Percentiles rank a stretch among this genome's conserved stretches.
These are phyloP conservation scores for Ptilonorhynchus violaceus DNA, from an alignment of 2,113 vertebrate species.

Conservation along the genomic window DNA sequence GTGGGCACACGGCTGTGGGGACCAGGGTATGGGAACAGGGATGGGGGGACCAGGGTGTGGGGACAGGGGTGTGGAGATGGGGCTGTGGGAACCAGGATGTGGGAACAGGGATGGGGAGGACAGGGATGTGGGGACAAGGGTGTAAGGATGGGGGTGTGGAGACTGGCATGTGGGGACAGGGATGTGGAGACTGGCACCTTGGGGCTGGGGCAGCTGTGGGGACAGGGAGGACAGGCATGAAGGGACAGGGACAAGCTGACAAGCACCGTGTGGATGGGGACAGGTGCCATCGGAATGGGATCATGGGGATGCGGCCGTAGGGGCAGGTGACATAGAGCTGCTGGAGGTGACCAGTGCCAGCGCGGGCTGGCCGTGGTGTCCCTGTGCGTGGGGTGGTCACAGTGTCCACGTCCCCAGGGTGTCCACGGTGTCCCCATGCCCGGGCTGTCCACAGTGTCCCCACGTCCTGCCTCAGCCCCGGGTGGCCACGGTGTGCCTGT, in stretches of 20 bases:
- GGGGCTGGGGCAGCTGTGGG: background rate
- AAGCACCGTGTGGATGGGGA: background rate
- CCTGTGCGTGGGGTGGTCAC: background rate
- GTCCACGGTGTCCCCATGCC: too few relatives aligned
- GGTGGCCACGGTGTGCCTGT: too few relatives aligned
- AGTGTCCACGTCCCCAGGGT: too few relatives aligned
- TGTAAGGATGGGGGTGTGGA: too few relatives aligned
- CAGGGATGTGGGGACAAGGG: too few relatives aligned
- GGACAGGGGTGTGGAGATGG: background rate
- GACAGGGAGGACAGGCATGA: background rate
- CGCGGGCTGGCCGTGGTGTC: background rate
- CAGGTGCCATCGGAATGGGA: background rate
- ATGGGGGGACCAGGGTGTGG: background rate
- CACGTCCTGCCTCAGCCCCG: background rate
- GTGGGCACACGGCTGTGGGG: too few relatives aligned
- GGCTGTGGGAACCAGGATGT: too few relatives aligned
- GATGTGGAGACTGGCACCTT: background rate
- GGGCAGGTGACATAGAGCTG: too few relatives aligned
- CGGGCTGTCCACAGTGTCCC: background rate
- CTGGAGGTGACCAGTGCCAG: background rate
- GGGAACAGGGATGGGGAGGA: too few relatives aligned
- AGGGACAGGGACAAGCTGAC: background rate
- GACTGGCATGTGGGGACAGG: background rate
- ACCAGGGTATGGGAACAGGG: background rate
- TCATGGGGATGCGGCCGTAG: background rate